These are phyloP conservation scores for Drosophila mercatorum DNA, from an alignment of 2,888 invertebrate species.

Conservation along the genomic window DNA sequence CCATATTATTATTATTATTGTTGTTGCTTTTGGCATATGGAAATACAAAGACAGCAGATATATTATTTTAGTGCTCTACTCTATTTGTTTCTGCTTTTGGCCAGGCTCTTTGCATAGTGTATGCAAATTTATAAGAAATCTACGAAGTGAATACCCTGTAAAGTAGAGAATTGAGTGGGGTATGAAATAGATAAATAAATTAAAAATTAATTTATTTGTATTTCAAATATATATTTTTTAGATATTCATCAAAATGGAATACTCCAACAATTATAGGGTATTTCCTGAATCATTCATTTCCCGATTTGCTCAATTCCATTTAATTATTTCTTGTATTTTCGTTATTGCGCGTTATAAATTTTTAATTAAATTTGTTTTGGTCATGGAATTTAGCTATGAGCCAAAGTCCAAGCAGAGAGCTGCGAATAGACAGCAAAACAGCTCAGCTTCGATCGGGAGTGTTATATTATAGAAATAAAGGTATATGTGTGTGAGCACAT, in stretches of 20 bases:
- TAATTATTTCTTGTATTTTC: slow-evolving; percentile 21
- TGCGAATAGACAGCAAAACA: neutral
- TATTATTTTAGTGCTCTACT: slow-evolving; percentile 48
- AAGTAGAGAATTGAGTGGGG: neutral
- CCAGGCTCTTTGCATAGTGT: slow-evolving; percentile 35
- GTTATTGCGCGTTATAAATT: slow-evolving; percentile 55
- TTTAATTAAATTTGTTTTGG: slow-evolving; percentile 57
- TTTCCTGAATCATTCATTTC: neutral
- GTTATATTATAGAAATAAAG: slow-evolving; percentile 4
- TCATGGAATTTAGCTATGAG: slow-evolving; percentile 26
- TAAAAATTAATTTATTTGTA: neutral
- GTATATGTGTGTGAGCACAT: neutral
- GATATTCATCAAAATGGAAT: no score
- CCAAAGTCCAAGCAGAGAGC: slow-evolving; percentile 24
- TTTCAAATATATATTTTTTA: neutral
- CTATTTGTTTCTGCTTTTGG: slow-evolving; percentile 47
- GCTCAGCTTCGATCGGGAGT: neutral
- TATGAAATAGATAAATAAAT: neutral
- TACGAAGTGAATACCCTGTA: slow-evolving; percentile 13
- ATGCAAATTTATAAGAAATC: slow-evolving; percentile 53
- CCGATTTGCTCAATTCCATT: neutral
- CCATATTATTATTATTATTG: neutral
- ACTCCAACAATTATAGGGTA: neutral
- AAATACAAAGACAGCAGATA: slow-evolving; percentile 33
- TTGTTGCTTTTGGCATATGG: slow-evolving; percentile 39